Evolutionary conservation across 1,140 invertebrate species (phyloP), one percentile per base, ranked within the genome.

Genomic region (Agraylea sexmaculata): DNA sequence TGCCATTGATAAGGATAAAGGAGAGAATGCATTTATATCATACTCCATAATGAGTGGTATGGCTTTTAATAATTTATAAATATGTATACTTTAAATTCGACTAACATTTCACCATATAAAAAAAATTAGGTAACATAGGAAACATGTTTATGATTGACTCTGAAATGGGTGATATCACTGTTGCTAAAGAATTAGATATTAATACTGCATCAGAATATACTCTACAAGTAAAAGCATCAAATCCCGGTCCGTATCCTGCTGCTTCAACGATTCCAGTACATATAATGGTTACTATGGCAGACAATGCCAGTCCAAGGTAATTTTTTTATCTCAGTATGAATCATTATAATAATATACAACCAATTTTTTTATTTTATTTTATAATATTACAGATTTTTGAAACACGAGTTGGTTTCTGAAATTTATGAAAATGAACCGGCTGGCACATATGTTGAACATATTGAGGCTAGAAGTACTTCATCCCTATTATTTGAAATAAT

Each of bases 211-310:
- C 74, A 8, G 86, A 90, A 53, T 91, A 88, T 55, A 84, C 83
- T 56, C 60, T 95, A 5, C 66, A 78, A 31, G 77, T 94, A 4
- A 80, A 80, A 61, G 89, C 89, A 1, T 73, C 73, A 4, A 87
- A 91, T 57, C 74, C 80, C 47, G 88, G 88, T 8, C 74, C 73
- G 11, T 80, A 81, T 7, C 69, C 83, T 1, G 60, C 85, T 15
- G 73, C 77, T 11, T 75, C 80, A 37, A 81, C 82, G 18, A 71
- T 90, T 12, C 83, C 83, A 13, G 83, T 93, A 1, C 84, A 88
- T 55, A 80, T 94, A 11, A 71, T 80, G 54, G 71, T 94, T 7
- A 87, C 86, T 0, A 86, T 90, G 71, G 83, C 87, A 0, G 85
- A 88, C 51, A 87, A 90, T 58, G 80, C 86, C 37, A 83, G 87